Base-by-base conservation (phyloP, 2,888 invertebrate genomes). In the Atherix ibis region DNA sequence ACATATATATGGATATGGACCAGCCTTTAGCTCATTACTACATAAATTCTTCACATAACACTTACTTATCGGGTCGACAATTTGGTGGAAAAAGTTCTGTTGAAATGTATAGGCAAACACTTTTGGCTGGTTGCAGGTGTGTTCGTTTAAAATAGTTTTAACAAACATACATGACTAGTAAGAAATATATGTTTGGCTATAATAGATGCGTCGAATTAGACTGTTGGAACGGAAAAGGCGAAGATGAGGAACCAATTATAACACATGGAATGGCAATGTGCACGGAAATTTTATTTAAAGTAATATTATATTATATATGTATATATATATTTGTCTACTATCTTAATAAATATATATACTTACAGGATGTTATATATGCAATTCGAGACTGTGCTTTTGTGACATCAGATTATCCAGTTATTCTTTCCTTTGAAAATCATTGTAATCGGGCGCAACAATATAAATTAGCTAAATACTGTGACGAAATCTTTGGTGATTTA, bases 231-330 rank as follows among this genome's bases (percentile, higher is more conserved):
- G 98, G 97, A 6, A 85, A 84, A 61, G 87, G 87, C 0, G 91
- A 94, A 63, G 94, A 95, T 52, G 94, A 95, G 52, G 98, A 99
- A 53, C 98, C 98, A 0, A 98, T 98, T 51, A 95, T 98, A 46
- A 98, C 98, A 22, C 98, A 98, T 64, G 98, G 98, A 29, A 95
- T 95, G 67, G 98, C 98, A 4, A 98, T 99, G 94, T 99, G 98
- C 57, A 97, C 95, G 3, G 97, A 98, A 65, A 97, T 98, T 51
- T 66, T 94, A 15, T 99, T 97, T 65, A 95, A 87, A 62, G 87
- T 56, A 31, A 38, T 10, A 12, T 27, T n/a, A 13, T 16, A 12
- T 22, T 13, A 18, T 19, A 70, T 51, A 41, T 49, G 32, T 31
- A 34, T 18, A 10, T 14, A 27, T 9, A 24, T 17, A 2, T 27